A percentile compares a stretch with the other conserved stretches of the same genome.
Evolutionary conservation across 2,797 vertebrate genomes (phyloP).

Genomic region (Acanthurus tractus): DNA sequence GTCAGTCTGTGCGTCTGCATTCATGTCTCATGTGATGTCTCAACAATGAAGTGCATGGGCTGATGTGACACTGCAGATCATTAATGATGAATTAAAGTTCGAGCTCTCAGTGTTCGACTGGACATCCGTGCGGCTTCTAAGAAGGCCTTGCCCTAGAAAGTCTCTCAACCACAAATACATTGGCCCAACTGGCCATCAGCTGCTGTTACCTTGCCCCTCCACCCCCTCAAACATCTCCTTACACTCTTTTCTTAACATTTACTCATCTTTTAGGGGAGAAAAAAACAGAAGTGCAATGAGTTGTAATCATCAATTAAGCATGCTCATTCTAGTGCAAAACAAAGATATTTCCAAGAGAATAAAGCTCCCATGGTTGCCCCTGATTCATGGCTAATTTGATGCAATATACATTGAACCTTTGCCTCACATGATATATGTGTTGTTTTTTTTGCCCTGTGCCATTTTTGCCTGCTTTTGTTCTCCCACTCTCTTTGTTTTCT

Average conservation of each 20-base stretch:
- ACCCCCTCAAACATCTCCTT: not conserved
- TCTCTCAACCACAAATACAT: constrained; percentile 71
- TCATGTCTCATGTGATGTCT: constrained; percentile 70
- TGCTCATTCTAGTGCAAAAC: constrained; percentile 39
- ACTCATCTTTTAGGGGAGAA: constrained; percentile 12
- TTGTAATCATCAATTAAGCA: constrained; percentile 53
- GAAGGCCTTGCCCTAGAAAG: constrained; percentile 70
- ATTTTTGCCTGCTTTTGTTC: constrained; percentile 37
- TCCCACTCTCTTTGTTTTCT: constrained; percentile 38
- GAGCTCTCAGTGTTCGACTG: constrained; percentile 60
- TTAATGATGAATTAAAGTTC: constrained; percentile 78
- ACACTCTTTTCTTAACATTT: constrained; percentile 14
- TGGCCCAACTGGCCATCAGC: constrained; percentile 67
- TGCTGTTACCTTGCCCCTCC: constrained; percentile 39
- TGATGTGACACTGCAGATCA: constrained; percentile 66
- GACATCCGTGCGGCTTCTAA: no score
- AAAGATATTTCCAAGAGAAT: constrained; percentile 32
- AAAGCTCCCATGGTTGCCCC: not conserved
- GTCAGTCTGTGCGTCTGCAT: constrained; percentile 21
- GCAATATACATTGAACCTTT: constrained; percentile 39
- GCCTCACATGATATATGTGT: not conserved
- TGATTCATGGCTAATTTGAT: constrained; percentile 38
- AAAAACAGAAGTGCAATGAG: constrained; percentile 20
- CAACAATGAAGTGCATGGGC: constrained; percentile 72
- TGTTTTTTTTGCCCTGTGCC: not conserved